Base-by-base conservation (phyloP, 2,113 vertebrate species). In the Narcine bancroftii region DNA sequence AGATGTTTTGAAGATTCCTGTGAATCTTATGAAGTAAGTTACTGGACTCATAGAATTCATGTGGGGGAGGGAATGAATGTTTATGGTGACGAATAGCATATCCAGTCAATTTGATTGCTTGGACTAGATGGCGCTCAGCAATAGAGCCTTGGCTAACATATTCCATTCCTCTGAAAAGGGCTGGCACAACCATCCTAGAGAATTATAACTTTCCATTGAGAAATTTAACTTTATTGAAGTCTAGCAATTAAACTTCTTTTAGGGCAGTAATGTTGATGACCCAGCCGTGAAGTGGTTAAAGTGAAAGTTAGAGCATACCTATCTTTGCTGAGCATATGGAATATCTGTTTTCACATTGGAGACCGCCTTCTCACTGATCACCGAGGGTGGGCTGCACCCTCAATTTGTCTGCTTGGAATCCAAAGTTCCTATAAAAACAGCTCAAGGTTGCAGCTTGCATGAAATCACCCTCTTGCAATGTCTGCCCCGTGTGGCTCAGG, bases 401-500 rank as follows among this genome's bases (percentile, higher is more conserved):
- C 53, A 60, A 26, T 29, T 93, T 92, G 83, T 91, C 92, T 73
- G 60, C 36, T 72, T 6, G 9, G 56, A 75, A 66, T 73, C 87
- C 81, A 73, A 63, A 19, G 77, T 77, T 92, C 60, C 66, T 81
- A 71, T 92, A 36, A 87, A 87, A 87, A 87, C 81, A 87, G 89
- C 39, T 91, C 92, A 87, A 89, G 29, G 92, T 75, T 65, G 39
- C 89, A 92, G 29, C 26, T 66, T 69, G 66, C 77, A 63, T 50
- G 72, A 66, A 65, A n/a, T 89, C 92, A 45, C 85, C 26, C 83
- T 39, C n/a, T 73, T 92, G 89, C 50, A 92, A 92, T 76, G 92
- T 93, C 92, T 92, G 81, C 92, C 92, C 53, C 72, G 53, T 42
- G 92, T 45, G 75, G 76, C 79, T 91, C 77, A 93, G 93, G 93